phyloP scores from a whole-genome alignment of 2,888 invertebrate species.

The Cephus runcator region DNA sequence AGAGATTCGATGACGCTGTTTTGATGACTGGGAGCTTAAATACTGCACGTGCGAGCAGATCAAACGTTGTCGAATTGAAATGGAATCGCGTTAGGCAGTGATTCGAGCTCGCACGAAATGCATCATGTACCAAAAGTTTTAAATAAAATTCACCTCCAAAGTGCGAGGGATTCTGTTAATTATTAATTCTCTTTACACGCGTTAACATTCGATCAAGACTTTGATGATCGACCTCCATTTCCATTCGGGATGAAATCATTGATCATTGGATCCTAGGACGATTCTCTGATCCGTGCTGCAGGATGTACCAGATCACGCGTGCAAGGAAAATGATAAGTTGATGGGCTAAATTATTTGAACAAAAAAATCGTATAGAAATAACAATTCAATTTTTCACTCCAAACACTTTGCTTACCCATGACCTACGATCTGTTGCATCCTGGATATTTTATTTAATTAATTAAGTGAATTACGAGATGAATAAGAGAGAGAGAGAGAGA shows the following conservation, averaged over 20 bases:
- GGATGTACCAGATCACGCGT: background rate
- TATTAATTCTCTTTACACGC: background rate
- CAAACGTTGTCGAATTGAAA: background rate
- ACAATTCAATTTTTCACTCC: background rate
- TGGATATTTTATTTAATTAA: background rate
- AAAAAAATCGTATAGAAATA: background rate
- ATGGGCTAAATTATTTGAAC: no score
- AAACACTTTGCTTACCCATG: background rate
- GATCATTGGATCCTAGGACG: background rate
- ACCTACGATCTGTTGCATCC: background rate
- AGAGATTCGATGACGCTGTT: background rate
- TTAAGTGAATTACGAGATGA: background rate
- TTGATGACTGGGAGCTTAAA: background rate
- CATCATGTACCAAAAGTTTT: constrained; percentile 35
- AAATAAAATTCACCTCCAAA: constrained; percentile 24
- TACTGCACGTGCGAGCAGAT: background rate
- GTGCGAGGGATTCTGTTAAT: constrained; percentile 3
- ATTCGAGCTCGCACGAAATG: background rate
- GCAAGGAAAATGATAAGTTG: background rate
- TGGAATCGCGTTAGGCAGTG: background rate
- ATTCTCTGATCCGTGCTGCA: background rate
- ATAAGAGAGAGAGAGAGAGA: background rate
- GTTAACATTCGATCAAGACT: background rate
- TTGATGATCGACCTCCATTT: background rate
- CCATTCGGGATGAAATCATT: background rate